Evolutionary conservation across 35 echinoderm and acorn worm genomes (phyloP), one percentile per base, ranked within the genome.

Genomic region (Hemicentrotus pulcherrimus): DNA sequence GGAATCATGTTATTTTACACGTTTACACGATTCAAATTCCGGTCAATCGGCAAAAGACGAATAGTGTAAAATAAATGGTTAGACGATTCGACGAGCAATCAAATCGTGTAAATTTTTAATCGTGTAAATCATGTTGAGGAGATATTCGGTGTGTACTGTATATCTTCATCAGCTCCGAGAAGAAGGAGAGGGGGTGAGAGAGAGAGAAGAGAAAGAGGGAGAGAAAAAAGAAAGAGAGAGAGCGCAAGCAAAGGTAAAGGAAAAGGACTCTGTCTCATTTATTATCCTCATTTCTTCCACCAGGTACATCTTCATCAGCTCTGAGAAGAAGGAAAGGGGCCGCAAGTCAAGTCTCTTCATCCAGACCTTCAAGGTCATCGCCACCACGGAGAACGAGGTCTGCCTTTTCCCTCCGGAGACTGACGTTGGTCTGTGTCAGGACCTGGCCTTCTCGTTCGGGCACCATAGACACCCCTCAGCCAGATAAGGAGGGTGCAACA

Each of bases 381-480:
- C 97, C 47, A 97, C 97, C 11, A 99, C 98, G 6, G 96, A 97
- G 95, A 99, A 99, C 94, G 98, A 99, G 78, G 96, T 97, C n/a
- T 99, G 98, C 94, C 95, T 99, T 9, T 99, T 99, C 85, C 95
- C 97, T 2, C 52, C 48, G n/a, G 96, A 98, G 10, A 98, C 96
- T 16, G 96, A 97, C 61, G 95, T 95, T 2, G 94, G 97, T 32
- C 70, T 99, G 5, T 99, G 98, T 90, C 95, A 98, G 61, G 92
- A 95, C 60, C 96, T 99, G 70, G 97, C 98, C 18, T 93, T 95
- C 94, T 86, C 94, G 4, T 96, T 98, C 88, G 92, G 89, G 10
- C 85, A 98, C 32, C 61, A 94, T 32, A 96, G 97, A 94, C 94
- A 98, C 47, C 48, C 88, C 45, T 93, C 91, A 0, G 91, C 91